Evolutionary conservation across 2,113 vertebrate genomes (phyloP), one percentile per base, ranked within the genome.

Genomic region (Pachypanchax playfairii): DNA sequence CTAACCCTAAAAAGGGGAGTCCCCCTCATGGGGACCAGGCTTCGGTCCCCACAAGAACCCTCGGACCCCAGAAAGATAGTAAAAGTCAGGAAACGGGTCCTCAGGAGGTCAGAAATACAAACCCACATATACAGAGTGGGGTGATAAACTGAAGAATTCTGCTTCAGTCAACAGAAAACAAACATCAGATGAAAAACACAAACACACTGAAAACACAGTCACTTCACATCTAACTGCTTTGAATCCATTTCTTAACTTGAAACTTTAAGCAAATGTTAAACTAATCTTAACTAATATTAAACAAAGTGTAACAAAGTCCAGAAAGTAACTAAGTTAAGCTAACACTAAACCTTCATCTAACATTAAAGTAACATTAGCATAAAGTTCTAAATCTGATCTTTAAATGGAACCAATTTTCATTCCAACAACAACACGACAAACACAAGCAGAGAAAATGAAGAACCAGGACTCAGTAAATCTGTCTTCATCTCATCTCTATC

Each of bases 401-500:
- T 39, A 7, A n/a, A 5, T 3, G 28, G 46, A 48, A n/a, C n/a
- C n/a, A n/a, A n/a, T n/a, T 48, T 6, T 48, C 10, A 8, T 6
- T 48, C 46, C 22, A 38, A 29, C n/a, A n/a, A n/a, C n/a, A n/a
- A n/a, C n/a, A 62, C 35, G 58, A 61, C 51, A 69, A 50, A 64
- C 33, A 62, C 50, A 70, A 28, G 61, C 13, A 60, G 36, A 54
- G n/a, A 53, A 87, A 85, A 79, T 71, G 48, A 78, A 78, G 67
- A 50, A 33, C 36, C 56, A 26, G 10, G 49, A 72, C 48, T 53
- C 12, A 73, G 60, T 59, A 63, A 81, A 73, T 69, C 64, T 64
- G 70, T 79, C 72, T 58, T 72, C 61, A 68, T 84, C 77, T 61
- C 70, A 70, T 82, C 74, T 83, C 49, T n/a, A 60, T 41, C 33